Evolutionary conservation across 2,888 invertebrate genomes (phyloP).

Genomic region (Lepas anatifera): DNA sequence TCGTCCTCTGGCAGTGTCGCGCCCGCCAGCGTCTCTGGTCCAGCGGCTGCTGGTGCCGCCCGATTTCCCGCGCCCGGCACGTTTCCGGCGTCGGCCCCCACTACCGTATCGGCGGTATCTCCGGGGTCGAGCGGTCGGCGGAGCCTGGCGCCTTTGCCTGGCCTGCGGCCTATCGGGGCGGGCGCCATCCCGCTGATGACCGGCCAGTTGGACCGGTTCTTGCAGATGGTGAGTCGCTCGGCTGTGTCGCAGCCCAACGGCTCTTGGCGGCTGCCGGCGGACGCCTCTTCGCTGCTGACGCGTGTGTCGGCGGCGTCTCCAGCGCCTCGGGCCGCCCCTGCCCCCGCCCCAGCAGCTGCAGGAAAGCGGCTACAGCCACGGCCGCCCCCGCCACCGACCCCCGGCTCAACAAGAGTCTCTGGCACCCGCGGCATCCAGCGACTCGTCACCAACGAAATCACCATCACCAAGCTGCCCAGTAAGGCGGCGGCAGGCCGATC

Average conservation of each 20-base stretch:
- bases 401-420: too few species aligned
- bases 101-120: background rate
- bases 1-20: too few species aligned
- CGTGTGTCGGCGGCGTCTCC: background rate
- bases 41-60: background rate
- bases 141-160: slow-evolving; percentile 1
- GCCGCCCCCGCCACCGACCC: background rate
- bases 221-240: slow-evolving; percentile 2
- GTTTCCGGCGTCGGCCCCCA: background rate
- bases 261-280: background rate
- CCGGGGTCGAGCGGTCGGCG: too few species aligned
- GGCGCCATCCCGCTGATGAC: slow-evolving; percentile 5
- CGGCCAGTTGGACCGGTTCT: slow-evolving; percentile 5
- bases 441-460: background rate
- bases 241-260: slow-evolving; percentile 7
- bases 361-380: background rate
- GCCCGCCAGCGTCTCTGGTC: background rate
- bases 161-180: background rate
- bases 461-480: background rate
- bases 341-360: background rate
- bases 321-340: background rate
- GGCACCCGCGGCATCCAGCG: background rate
- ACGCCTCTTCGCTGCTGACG: background rate
- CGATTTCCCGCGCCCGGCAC: background rate
- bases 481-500: background rate